Evolutionary conservation across 2,113 vertebrate species (phyloP), one percentile per base, ranked within the genome.

Genomic region (Gnathonemus echidnorhynchus): DNA sequence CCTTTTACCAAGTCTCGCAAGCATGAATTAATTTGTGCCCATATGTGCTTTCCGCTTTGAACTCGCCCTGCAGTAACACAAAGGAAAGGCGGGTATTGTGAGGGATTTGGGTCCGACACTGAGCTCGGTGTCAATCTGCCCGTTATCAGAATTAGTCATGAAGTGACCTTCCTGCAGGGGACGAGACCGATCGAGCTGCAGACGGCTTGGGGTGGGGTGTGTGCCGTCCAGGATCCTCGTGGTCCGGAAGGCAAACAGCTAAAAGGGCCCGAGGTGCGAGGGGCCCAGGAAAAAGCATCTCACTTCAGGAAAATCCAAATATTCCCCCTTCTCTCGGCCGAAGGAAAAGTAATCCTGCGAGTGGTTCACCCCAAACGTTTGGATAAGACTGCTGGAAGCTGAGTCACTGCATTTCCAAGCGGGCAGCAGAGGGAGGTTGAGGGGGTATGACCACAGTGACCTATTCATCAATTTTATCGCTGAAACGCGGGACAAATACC

Each of bases 241-340:
- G 24, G 83, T 17, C 24, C 52, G 56, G 50, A 89, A 17, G 53
- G 13, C 48, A 19, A 17, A 46, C 10, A 84, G 15, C 39, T 86
- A 80, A 21, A 6, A 90, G 56, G 6, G 83, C 27, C 2, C 42
- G 77, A 87, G 89, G 27, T 87, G 86, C 15, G 77, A 89, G 87
- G 88, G 48, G 91, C 91, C 53, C 10, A 48, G 88, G 89, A 92
- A 92, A 90, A 90, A 53, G 90, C 31, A 62, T 10, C 15, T 90
- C 91, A 88, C 89, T 90, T 86, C 89, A 88, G 90, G 91, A 90
- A 91, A 91, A 91, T 89, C 90, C 83, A 93, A 92, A 93, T 62
- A 90, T 74, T 88, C 62, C 39, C 85, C n/a, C 15, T 49, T 58
- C 86, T 88, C 49, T 35, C 86, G 62, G 27, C 15, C 6, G 52